These are phyloP conservation scores for Eleginops maclovinus DNA, from an alignment of 2,113 vertebrate species.

Conservation along the genomic window DNA sequence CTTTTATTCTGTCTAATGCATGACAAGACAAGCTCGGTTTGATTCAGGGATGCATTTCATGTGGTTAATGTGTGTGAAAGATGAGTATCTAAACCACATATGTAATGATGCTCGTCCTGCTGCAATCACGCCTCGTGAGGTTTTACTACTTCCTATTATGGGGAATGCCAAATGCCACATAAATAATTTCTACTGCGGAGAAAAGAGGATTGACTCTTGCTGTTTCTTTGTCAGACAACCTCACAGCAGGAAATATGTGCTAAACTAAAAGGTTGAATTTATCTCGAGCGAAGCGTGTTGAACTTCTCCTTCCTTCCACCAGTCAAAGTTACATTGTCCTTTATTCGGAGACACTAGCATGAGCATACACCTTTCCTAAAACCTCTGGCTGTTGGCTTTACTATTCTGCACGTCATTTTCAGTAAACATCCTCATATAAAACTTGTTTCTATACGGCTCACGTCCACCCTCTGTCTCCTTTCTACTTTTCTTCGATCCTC, in stretches of 20 bases:
- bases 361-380: too few species aligned
- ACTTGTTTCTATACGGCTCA: too few species aligned
- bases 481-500: neutral
- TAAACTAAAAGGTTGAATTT: slow-evolving; percentile 50
- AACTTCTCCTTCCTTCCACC: neutral
- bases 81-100: neutral
- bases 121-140: neutral
- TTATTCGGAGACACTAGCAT: too few species aligned
- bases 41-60: slow-evolving; percentile 21
- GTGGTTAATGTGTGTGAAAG: neutral
- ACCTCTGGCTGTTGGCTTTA: neutral
- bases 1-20: neutral
- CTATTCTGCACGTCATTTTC: neutral
- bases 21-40: neutral
- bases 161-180: slow-evolving; percentile 61
- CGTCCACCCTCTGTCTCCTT: neutral
- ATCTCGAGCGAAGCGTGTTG: neutral
- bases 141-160: slow-evolving; percentile 30
- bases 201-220: slow-evolving; percentile 51
- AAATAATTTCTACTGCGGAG: slow-evolving; percentile 55
- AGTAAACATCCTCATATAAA: too few species aligned
- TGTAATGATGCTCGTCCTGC: neutral
- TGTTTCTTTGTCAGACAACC: slow-evolving; percentile 49
- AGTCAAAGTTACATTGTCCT: neutral
- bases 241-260: slow-evolving; percentile 50